Percentiles rank a stretch among this genome's conserved stretches.
These are phyloP conservation scores for Lacerta viridis DNA, from an alignment of 2,797 vertebrate species.

Conservation along the genomic window DNA sequence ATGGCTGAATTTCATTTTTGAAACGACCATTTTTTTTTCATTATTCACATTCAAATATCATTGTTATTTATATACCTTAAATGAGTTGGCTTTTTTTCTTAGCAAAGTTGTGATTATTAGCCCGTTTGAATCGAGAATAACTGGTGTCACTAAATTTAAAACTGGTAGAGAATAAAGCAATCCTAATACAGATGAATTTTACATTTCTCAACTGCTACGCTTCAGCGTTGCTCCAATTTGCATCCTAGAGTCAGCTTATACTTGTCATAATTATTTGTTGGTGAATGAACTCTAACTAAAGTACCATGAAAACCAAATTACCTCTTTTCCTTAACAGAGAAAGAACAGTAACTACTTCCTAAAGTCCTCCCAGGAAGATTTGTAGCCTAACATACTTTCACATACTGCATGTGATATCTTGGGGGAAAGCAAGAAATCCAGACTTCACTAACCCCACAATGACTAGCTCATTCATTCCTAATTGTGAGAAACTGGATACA, in stretches of 20 bases:
- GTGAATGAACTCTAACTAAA: slow-evolving; percentile 26
- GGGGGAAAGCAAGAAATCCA: slow-evolving; percentile 23
- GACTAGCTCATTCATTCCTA: neutral
- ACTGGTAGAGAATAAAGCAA: neutral
- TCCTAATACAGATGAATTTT: slow-evolving; percentile 15
- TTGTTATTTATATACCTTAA: slow-evolving; percentile 29
- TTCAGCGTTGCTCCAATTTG: slow-evolving; percentile 10
- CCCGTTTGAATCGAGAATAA: neutral
- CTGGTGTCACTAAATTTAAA: neutral
- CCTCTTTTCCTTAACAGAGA: slow-evolving; percentile 10
- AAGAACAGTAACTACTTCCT: neutral
- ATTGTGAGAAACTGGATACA: slow-evolving; percentile 1
- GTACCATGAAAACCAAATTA: slow-evolving; percentile 18
- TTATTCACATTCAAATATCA: neutral
- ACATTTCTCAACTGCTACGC: slow-evolving; percentile 16
- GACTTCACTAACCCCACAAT: slow-evolving; percentile 23
- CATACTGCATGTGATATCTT: slow-evolving; percentile 17
- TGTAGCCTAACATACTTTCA: neutral
- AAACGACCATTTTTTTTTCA: neutral
- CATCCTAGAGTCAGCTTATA: neutral
- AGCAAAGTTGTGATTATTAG: neutral
- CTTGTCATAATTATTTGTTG: slow-evolving; percentile 34
- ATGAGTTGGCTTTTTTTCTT: neutral
- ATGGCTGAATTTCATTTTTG: neutral
- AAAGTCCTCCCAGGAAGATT: neutral